These are phyloP conservation scores for Eumeta japonica DNA, from an alignment of 1,140 invertebrate genomes.

Conservation along the genomic window DNA sequence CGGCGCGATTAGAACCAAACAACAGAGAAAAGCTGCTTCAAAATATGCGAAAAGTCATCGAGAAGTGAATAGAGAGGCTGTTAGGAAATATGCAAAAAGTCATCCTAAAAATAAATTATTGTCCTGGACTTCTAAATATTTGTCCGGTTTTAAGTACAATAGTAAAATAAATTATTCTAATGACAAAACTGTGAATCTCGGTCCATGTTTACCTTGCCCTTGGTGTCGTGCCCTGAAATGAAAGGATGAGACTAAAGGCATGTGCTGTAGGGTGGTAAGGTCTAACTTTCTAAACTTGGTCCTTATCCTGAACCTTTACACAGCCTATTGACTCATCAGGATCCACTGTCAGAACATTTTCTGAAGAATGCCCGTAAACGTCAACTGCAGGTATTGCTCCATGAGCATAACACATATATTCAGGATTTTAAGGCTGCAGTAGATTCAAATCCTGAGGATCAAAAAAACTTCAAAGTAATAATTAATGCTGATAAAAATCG, in stretches of 20 bases:
- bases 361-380: slow-evolving; percentile 13
- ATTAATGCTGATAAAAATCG: slow-evolving; percentile 29
- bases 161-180: too few species aligned
- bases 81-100: too few species aligned
- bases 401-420: slow-evolving; percentile 14
- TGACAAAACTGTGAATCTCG: too few species aligned
- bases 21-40: too few species aligned
- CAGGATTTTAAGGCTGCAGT: too few species aligned
- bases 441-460: slow-evolving; percentile 18
- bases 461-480: slow-evolving; percentile 22
- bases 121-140: too few species aligned
- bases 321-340: slow-evolving; percentile 17
- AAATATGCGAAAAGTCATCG: too few species aligned
- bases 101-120: too few species aligned
- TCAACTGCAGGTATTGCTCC: slow-evolving; percentile 15
- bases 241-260: slow-evolving; percentile 19
- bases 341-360: slow-evolving; percentile 15
- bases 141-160: too few species aligned
- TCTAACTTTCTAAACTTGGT: slow-evolving; percentile 13
- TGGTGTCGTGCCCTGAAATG: slow-evolving; percentile 21
- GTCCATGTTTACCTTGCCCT: too few species aligned
- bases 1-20: too few species aligned
- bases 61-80: too few species aligned
- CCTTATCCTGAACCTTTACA: slow-evolving; percentile 15
- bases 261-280: slow-evolving; percentile 19